Percentiles rank a stretch among this genome's conserved stretches.
These are phyloP conservation scores for Thaleichthys pacificus DNA, from an alignment of 2,797 vertebrate genomes.

Conservation along the genomic window DNA sequence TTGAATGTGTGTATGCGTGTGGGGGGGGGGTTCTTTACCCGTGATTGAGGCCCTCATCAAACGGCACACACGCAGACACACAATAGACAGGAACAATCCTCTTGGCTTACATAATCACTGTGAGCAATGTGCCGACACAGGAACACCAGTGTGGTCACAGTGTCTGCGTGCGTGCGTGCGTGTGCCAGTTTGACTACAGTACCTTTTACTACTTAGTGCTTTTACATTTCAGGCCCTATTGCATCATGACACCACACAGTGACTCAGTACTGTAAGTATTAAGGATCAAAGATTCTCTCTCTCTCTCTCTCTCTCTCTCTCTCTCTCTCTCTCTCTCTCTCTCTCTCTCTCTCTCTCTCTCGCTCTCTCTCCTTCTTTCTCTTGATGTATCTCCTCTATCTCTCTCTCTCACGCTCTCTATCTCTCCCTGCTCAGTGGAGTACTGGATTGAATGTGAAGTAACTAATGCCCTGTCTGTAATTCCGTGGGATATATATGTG, in stretches of 20 bases:
- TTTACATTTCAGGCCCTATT: no score
- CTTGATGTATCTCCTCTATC: not conserved
- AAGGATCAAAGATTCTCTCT: conserved; percentile 6
- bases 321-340: not conserved
- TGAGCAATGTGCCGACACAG: conserved; percentile 37
- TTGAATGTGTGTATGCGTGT: not conserved
- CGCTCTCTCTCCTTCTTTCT: conserved; percentile 9
- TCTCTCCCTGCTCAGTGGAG: not conserved
- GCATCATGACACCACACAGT: no score
- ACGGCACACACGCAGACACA: conserved; percentile 27
- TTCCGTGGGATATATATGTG: not conserved
- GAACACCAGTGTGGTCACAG: conserved; percentile 25
- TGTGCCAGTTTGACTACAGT: no score
- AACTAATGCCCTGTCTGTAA: not conserved
- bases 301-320: conserved; percentile 9
- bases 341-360: not conserved
- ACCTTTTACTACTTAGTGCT: no score
- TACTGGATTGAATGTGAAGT: not conserved
- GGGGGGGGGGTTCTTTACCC: not conserved
- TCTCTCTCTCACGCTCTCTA: no score
- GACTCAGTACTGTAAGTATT: no score
- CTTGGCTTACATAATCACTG: conserved; percentile 60
- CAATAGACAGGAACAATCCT: conserved; percentile 45
- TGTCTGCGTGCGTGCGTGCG: conserved; percentile 5
- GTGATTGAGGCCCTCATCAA: conserved; percentile 3